Conservation (phyloP, 30 jellyfish, hydroid and myxozoan species). For the Clytia hemisphaerica region DNA sequence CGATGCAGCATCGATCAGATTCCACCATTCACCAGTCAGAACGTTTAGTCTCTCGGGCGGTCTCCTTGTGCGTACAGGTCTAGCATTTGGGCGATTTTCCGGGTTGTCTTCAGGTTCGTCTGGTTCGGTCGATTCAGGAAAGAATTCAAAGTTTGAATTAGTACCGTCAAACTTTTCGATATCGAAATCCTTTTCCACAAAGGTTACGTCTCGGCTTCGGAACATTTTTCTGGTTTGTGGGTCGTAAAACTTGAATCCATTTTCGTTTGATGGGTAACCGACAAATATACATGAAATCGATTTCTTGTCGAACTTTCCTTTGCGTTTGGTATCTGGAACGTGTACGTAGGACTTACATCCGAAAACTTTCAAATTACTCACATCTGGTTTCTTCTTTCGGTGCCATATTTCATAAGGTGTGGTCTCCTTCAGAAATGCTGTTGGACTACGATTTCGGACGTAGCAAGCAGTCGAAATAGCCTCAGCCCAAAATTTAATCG, state of each 20-base stretch:
- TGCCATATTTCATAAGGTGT: slow-evolving; percentile 40
- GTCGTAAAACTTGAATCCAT: slow-evolving; percentile 8
- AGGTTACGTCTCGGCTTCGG: no score
- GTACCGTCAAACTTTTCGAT: no score
- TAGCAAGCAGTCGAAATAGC: slow-evolving; percentile 20
- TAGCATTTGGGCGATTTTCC: no score
- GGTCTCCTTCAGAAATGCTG: background rate
- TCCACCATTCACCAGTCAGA: no score
- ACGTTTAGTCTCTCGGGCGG: no score
- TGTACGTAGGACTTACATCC: slow-evolving; percentile 45
- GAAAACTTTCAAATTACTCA: slow-evolving; percentile 11
- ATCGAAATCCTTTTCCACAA: no score
- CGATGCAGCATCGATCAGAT: no score
- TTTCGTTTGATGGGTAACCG: slow-evolving; percentile 3
- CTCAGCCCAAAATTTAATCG: slow-evolving; percentile 41
- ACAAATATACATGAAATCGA: slow-evolving; percentile 14
- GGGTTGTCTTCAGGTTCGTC: no score
- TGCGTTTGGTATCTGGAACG: slow-evolving; percentile 5
- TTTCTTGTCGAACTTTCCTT: slow-evolving; percentile 12
- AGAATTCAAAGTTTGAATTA: no score
- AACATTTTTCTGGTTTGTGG: slow-evolving; percentile 4
- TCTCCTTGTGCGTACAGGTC: no score
- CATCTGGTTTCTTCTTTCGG: slow-evolving; percentile 27
- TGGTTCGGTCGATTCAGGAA: no score
- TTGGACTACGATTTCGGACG: slow-evolving; percentile 24